phyloP scores from a whole-genome alignment of 1,140 invertebrate genomes.

The Hylyphantes graminicola region DNA sequence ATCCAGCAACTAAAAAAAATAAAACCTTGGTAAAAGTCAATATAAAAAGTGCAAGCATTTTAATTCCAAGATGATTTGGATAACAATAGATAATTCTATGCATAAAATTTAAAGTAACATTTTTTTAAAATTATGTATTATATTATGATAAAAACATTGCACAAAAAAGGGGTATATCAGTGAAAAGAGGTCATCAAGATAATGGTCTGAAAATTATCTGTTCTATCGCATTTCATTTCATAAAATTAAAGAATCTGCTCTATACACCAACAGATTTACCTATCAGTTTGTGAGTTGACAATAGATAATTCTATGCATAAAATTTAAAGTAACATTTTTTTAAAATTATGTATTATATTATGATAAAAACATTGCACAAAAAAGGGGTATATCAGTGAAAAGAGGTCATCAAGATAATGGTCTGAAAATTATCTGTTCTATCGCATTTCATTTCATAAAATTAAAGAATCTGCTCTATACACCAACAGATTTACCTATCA shows the following conservation, averaged over 20 bases:
- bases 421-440: background rate
- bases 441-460: too few relatives aligned
- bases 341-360: background rate
- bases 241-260: too few relatives aligned
- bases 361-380: background rate
- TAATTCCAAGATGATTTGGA: background rate
- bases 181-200: background rate
- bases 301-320: background rate
- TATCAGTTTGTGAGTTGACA: background rate
- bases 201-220: background rate
- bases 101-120: background rate
- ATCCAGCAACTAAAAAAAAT: constrained; percentile 2
- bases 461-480: too few relatives aligned
- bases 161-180: background rate
- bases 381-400: background rate
- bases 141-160: background rate
- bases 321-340: background rate
- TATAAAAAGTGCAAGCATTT: background rate
- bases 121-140: background rate
- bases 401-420: background rate
- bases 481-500: too few relatives aligned
- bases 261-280: too few relatives aligned
- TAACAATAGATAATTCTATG: background rate
- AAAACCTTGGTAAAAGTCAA: background rate
- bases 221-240: too few relatives aligned